Evolutionary conservation across 2,797 vertebrate genomes (phyloP), one percentile per base, ranked within the genome.

Genomic region (Parambassis ranga): DNA sequence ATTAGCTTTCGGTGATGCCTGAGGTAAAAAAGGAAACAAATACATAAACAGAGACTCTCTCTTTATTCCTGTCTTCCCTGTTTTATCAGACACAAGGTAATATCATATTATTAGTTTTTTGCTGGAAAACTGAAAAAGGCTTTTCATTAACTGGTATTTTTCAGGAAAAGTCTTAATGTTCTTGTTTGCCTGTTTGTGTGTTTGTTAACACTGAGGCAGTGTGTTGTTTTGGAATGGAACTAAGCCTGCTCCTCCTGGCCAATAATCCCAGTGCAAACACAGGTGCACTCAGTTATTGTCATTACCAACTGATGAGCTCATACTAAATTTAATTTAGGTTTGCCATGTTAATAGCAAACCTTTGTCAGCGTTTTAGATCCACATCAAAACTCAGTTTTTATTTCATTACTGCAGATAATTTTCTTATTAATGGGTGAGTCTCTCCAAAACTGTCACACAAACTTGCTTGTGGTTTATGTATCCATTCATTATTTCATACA

Each of bases 261-360:
- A 55, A 32, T 36, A 41, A 32, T 28, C 35, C 39, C 28, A 33
- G 33, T 32, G 36, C 36, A 75, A 75, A 68, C 56, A 72, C 62
- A 73, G 56, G 27, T 72, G 49, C 15, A 22, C 44, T 22, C 37
- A 59, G 14, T 58, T 56, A 41, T 38, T 51, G 22, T 20, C 27
- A 38, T 51, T 38, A 35, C 23, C 55, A 18, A 24, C 38, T 52
- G 24, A 56, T 15, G 20, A 53, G 28, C 22, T 55, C 23, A 43
- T 8, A 18, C 10, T 38, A 22, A 26, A 46, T 49, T 39, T 38
- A 2, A 42, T 46, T 64, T 30, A 18, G 2, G 10, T 50, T 48
- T 39, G 31, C 4, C 6, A 30, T 11, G 37, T 38, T 23, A 19
- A 55, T 55, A 30, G 46, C 11, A 27, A 36, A 46, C 28, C 22